A percentile compares a stretch with the other conserved stretches of the same genome.
Evolutionary conservation across 1,140 invertebrate species (phyloP).

Genomic region (Drosophila subpulchrella): DNA sequence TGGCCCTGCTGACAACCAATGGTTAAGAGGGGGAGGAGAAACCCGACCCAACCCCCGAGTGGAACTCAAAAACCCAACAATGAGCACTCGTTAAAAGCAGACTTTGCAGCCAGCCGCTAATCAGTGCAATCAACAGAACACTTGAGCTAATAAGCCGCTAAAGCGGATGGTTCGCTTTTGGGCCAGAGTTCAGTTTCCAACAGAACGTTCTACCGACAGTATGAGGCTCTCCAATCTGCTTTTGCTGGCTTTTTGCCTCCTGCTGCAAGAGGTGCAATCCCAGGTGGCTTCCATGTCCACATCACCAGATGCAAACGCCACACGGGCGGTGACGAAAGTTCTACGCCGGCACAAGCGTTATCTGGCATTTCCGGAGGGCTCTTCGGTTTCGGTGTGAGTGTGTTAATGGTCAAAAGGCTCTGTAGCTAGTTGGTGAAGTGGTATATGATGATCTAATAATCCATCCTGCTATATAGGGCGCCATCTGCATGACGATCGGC

Average conservation of each 20-base stretch:
- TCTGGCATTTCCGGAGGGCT: slow-evolving; percentile 84
- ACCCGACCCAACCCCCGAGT: neutral
- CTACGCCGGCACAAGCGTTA: slow-evolving; percentile 77
- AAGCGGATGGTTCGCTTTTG: slow-evolving; percentile 2
- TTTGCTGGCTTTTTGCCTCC: slow-evolving; percentile 3
- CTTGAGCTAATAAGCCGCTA: slow-evolving; percentile 51
- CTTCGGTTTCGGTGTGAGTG: slow-evolving; percentile 82
- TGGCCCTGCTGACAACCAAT: slow-evolving; percentile 22
- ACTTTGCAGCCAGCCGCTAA: slow-evolving; percentile 57
- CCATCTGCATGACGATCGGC: slow-evolving; percentile 80
- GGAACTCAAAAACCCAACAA: slow-evolving; percentile 7
- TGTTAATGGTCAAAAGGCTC: neutral
- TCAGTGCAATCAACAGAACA: slow-evolving; percentile 53
- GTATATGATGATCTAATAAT: slow-evolving; percentile 1
- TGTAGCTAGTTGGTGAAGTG: neutral
- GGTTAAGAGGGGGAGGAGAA: slow-evolving; percentile 2
- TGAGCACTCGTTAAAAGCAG: slow-evolving; percentile 33
- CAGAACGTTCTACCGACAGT: slow-evolving; percentile 34
- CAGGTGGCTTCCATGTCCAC: neutral
- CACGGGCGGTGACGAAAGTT: slow-evolving; percentile 39
- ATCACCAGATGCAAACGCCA: slow-evolving; percentile 28
- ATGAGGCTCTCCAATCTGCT: slow-evolving; percentile 33
- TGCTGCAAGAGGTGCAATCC: slow-evolving; percentile 4
- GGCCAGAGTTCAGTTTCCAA: slow-evolving; percentile 34
- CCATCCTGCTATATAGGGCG: slow-evolving; percentile 44